A percentile compares a stretch with the other conserved stretches of the same genome.
Evolutionary conservation across 2,888 invertebrate genomes (phyloP).

Genomic region (Drosophila bunnanda): DNA sequence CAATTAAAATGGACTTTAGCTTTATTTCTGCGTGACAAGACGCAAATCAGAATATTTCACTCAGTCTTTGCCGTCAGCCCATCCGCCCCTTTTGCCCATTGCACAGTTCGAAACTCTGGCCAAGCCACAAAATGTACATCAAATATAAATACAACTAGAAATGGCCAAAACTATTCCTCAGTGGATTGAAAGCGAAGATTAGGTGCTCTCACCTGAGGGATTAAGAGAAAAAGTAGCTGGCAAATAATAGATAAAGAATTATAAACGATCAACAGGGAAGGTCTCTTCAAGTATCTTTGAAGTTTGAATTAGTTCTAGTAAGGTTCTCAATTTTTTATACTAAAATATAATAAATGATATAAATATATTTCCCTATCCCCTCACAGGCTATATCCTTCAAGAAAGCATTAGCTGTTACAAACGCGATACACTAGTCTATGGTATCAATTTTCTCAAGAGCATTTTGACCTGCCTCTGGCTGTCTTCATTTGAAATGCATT

Average conservation of each 20-base stretch:
- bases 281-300: background rate
- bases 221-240: too few species aligned
- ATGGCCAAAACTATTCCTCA: slow-evolving; percentile 13
- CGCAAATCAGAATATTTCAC: slow-evolving; percentile 59
- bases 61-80: slow-evolving; percentile 14
- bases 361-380: too few species aligned
- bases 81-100: background rate
- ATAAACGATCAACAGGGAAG: background rate
- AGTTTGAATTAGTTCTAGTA: background rate
- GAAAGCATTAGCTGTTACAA: background rate
- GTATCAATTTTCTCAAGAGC: background rate
- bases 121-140: slow-evolving; percentile 50
- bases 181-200: background rate
- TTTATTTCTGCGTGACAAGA: slow-evolving; percentile 60
- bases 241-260: background rate
- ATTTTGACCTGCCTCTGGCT: slow-evolving; percentile 22
- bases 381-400: too few species aligned
- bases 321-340: too few species aligned
- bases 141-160: slow-evolving; percentile 54
- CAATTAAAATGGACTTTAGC: slow-evolving; percentile 77
- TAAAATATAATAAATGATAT: too few species aligned
- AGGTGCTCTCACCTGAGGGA: slow-evolving; percentile 48
- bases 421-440: background rate
- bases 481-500: slow-evolving; percentile 73
- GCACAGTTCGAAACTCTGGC: slow-evolving; percentile 23